A percentile compares a stretch with the other conserved stretches of the same genome.
Evolutionary conservation across 1,140 invertebrate species (phyloP).

Genomic region (Hycleus phaleratus): DNA sequence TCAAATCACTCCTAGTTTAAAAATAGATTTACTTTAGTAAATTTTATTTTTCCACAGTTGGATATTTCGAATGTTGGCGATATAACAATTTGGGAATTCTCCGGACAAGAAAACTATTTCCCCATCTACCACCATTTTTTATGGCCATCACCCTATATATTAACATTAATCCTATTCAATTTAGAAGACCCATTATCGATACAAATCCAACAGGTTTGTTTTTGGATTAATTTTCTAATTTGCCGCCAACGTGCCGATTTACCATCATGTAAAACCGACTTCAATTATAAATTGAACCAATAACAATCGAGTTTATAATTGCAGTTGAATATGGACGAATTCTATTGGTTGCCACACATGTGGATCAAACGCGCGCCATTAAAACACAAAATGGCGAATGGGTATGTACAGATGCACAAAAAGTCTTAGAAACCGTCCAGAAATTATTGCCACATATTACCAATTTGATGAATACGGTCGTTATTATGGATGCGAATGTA

Average conservation of each 20-base stretch:
- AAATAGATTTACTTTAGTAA: not conserved
- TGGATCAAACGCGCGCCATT: slow-evolving; percentile 47
- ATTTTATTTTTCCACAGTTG: slow-evolving; percentile 41
- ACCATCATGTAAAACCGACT: slow-evolving; percentile 53
- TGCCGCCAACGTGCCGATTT: slow-evolving; percentile 55
- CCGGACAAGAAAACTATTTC: slow-evolving; percentile 72
- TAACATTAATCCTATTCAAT: slow-evolving; percentile 65
- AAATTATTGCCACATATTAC: slow-evolving; percentile 36
- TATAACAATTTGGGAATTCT: slow-evolving; percentile 74
- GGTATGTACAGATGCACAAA: slow-evolving; percentile 49
- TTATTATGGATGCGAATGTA: slow-evolving; percentile 55
- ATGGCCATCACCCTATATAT: slow-evolving; percentile 30
- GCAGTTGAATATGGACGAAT: slow-evolving; percentile 53
- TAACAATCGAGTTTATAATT: slow-evolving; percentile 5
- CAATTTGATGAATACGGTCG: slow-evolving; percentile 38
- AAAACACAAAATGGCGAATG: slow-evolving; percentile 51
- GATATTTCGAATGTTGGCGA: slow-evolving; percentile 51
- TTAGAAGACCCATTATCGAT: slow-evolving; percentile 62
- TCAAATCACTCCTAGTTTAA: no score
- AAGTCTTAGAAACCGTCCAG: slow-evolving; percentile 45
- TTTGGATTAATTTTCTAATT: slow-evolving; percentile 76
- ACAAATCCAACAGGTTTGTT: slow-evolving; percentile 65
- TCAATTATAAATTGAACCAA: not conserved
- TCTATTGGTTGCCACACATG: slow-evolving; percentile 60
- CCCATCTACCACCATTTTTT: slow-evolving; percentile 59